Percentiles rank a stretch among this genome's conserved stretches.
Evolutionary conservation across 2,113 vertebrate species (phyloP).

Genomic region (Acanthisitta chloris): DNA sequence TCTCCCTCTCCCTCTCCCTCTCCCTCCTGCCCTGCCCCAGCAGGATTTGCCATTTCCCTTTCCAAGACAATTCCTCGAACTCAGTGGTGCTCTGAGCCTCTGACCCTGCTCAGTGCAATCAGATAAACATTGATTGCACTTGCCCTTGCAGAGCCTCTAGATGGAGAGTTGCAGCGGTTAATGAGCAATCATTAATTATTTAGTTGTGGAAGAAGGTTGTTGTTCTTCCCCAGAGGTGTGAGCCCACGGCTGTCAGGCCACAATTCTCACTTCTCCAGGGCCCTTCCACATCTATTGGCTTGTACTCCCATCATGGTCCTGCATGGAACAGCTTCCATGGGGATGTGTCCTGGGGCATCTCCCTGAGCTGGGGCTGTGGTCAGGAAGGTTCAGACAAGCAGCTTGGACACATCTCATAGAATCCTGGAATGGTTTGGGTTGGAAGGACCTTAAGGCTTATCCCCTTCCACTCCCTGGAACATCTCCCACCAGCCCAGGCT

Average conservation of each 20-base stretch:
- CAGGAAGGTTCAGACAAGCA: background rate
- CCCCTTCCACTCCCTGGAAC: background rate
- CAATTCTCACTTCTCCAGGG: background rate
- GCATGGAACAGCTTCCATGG: background rate
- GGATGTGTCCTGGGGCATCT: background rate
- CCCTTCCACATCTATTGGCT: accelerated
- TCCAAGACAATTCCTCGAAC: background rate
- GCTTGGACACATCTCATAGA: background rate
- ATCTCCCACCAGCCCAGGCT: background rate
- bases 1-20: background rate
- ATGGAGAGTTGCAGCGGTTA: background rate
- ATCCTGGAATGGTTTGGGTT: background rate
- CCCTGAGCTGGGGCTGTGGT: background rate
- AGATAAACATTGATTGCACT: background rate
- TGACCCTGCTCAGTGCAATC: background rate
- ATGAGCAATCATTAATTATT: background rate
- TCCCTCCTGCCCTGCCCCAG: background rate
- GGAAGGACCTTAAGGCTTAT: background rate
- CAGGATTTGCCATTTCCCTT: background rate
- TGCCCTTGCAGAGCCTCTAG: background rate
- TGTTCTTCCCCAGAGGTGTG: background rate
- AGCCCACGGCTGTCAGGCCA: background rate
- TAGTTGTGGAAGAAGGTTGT: background rate
- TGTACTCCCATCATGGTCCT: background rate
- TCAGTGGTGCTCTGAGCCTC: background rate